phyloP scores from a whole-genome alignment of 2,888 invertebrate genomes.

The Drosophila barbarae region DNA sequence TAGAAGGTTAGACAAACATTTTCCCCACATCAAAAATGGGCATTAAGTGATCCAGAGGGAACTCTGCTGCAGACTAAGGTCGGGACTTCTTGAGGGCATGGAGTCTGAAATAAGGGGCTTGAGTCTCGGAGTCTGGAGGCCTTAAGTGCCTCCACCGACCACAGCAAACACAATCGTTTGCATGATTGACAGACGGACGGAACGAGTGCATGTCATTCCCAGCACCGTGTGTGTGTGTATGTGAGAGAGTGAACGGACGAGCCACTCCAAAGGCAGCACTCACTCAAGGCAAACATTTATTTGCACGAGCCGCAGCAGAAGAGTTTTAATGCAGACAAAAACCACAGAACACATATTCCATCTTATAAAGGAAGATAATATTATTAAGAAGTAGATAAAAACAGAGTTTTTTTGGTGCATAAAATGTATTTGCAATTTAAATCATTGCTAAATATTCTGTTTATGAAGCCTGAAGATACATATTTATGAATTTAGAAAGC shows the following conservation, averaged over 20 bases:
- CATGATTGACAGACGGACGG: conserved; percentile 53
- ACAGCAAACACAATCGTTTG: conserved; percentile 36
- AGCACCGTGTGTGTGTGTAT: conserved; percentile 15
- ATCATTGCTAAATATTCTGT: background rate
- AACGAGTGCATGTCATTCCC: conserved; percentile 53
- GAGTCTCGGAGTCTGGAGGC: conserved; percentile 4
- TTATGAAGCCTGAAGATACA: background rate
- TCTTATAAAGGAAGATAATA: background rate
- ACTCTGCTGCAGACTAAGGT: conserved; percentile 11
- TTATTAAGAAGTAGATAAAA: background rate
- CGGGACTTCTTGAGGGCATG: conserved; percentile 4
- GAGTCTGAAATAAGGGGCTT: conserved; percentile 1
- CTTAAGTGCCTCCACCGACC: conserved; percentile 26
- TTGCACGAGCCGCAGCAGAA: conserved; percentile 35
- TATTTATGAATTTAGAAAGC: background rate
- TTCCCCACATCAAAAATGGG: conserved; percentile 30
- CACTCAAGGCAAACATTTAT: conserved; percentile 43
- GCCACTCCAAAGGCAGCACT: conserved; percentile 42
- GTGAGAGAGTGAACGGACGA: conserved; percentile 10
- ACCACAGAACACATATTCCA: background rate
- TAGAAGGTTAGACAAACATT: conserved; percentile 18
- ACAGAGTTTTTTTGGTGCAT: no score
- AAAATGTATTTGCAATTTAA: background rate
- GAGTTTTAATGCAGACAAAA: conserved; percentile 6
- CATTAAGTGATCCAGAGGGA: conserved; percentile 22